These are phyloP conservation scores for Forbesichthys papilliferus DNA, from an alignment of 2,113 vertebrate genomes.

Conservation along the genomic window DNA sequence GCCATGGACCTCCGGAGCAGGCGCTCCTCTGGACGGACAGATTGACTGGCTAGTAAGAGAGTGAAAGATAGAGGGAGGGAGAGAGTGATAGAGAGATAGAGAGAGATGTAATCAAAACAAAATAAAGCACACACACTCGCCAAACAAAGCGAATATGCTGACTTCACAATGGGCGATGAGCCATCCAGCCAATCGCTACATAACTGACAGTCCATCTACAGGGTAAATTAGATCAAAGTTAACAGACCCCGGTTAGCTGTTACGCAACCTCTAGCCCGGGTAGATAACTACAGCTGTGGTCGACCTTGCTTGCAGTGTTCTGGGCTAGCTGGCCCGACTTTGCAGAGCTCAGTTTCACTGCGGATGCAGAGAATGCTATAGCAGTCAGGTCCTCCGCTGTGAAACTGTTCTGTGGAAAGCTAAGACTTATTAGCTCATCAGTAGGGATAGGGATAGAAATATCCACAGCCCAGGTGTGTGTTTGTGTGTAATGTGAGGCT, in stretches of 20 bases:
- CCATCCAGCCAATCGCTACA: constrained; percentile 6
- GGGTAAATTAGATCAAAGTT: too few species aligned
- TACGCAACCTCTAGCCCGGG: neutral
- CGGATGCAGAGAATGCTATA: neutral
- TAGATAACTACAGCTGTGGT: neutral
- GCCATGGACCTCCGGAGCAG: constrained; percentile 64
- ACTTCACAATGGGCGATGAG: constrained; percentile 32
- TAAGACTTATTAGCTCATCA: neutral
- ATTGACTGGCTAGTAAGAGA: neutral
- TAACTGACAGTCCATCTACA: constrained; percentile 6
- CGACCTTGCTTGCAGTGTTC: constrained; percentile 34
- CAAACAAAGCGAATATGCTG: constrained; percentile 28
- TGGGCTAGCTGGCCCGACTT: neutral
- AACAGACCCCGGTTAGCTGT: too few species aligned
- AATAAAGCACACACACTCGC: constrained; percentile 6
- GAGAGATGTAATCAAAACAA: neutral
- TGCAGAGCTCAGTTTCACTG: constrained; percentile 21
- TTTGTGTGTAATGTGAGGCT: neutral
- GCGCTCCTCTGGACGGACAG: constrained; percentile 37
- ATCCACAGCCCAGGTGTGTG: neutral
- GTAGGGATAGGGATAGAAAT: constrained; percentile 20
- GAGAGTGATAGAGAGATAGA: neutral
- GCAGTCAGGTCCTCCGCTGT: constrained; percentile 4
- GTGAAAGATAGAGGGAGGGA: constrained; percentile 3
- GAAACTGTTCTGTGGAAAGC: constrained; percentile 10